A percentile compares a stretch with the other conserved stretches of the same genome.
These are phyloP conservation scores for Nematostella vectensis DNA, from an alignment of 92 coral and sea anemone genomes.

Conservation along the genomic window DNA sequence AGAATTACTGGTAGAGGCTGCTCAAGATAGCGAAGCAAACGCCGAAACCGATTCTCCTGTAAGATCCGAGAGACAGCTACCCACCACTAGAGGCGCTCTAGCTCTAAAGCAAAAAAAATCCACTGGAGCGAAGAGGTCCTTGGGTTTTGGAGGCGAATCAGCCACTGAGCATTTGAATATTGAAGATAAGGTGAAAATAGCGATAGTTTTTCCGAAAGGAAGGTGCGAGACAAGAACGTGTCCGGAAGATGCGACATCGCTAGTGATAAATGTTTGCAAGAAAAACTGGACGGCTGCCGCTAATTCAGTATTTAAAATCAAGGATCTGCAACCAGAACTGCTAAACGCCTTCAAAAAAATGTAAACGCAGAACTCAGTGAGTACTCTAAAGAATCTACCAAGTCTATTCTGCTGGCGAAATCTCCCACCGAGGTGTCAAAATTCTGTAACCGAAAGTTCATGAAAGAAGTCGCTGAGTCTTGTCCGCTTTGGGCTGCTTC, in stretches of 20 bases:
- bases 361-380: constrained; percentile 20
- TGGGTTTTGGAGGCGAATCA: neutral
- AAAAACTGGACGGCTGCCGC: constrained; percentile 36
- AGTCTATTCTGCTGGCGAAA: constrained; percentile 21
- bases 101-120: neutral
- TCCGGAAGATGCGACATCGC: constrained; percentile 12
- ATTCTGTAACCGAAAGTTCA: constrained; percentile 19
- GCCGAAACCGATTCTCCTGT: neutral
- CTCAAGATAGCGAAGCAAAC: neutral
- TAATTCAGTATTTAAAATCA: constrained; percentile 25
- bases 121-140: neutral
- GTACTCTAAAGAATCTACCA: constrained; percentile 12
- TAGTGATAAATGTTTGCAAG: constrained; percentile 22
- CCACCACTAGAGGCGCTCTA: constrained; percentile 1
- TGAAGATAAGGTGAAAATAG: neutral
- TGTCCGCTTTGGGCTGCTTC: constrained; percentile 40
- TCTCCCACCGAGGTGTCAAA: constrained; percentile 30
- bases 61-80: constrained; percentile 1
- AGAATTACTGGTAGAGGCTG: neutral
- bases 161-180: constrained; percentile 1
- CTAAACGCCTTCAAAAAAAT: constrained; percentile 13
- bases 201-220: constrained; percentile 18
- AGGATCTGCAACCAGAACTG: constrained; percentile 5
- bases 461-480: constrained; percentile 18
- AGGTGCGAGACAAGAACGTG: constrained; percentile 2